Conservation (phyloP, 1,140 invertebrate genomes). For the Sinonovacula constricta region DNA sequence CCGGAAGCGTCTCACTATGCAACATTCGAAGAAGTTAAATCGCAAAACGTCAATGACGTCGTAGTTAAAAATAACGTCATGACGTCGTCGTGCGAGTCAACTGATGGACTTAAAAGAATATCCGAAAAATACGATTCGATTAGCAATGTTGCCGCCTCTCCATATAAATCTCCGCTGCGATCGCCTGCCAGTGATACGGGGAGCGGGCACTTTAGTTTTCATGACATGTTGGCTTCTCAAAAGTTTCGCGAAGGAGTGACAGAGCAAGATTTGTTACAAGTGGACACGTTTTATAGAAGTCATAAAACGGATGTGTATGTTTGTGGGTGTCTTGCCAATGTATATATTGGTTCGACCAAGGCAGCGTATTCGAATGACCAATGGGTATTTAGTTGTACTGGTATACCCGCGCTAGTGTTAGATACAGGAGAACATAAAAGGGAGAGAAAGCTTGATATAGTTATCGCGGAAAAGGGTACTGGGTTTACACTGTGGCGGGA, state of each 20-base stretch:
- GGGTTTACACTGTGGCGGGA: conserved; percentile 92
- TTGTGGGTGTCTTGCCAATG: conserved; percentile 88
- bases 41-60: not conserved
- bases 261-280: conserved; percentile 86
- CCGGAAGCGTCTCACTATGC: not conserved
- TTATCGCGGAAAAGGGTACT: conserved; percentile 89
- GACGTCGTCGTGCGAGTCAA: conserved; percentile 24
- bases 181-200: conserved; percentile 35
- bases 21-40: not conserved
- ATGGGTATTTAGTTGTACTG: conserved; percentile 89
- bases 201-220: conserved; percentile 38
- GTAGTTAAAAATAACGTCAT: conserved; percentile 1
- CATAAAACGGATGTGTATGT: conserved; percentile 90
- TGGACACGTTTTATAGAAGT: conserved; percentile 89
- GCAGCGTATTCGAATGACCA: conserved; percentile 70
- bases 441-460: conserved; percentile 86
- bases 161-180: conserved; percentile 56
- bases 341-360: conserved; percentile 81
- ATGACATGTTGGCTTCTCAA: conserved; percentile 24
- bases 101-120: conserved; percentile 61
- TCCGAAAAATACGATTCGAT: conserved; percentile 68
- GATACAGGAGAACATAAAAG: conserved; percentile 85
- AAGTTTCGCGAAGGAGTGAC: conserved; percentile 78
- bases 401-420: conserved; percentile 89
- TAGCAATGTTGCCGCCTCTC: conserved; percentile 56